Evolutionary conservation across 2,113 vertebrate genomes (phyloP).

Genomic region (Alexandromys fortis): DNA sequence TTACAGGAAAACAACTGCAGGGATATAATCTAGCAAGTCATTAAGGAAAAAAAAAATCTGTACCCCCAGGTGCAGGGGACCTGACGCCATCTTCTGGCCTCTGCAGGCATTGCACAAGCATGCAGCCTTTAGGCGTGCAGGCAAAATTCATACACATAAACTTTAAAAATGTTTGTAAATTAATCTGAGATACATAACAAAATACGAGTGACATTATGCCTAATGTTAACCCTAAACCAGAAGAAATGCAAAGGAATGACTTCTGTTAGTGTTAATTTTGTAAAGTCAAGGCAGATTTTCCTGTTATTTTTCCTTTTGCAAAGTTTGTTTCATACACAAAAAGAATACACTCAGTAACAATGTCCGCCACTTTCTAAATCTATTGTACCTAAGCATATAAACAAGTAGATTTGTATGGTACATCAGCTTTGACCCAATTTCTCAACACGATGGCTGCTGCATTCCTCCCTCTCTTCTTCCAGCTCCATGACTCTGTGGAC

Average conservation of each 20-base stretch:
- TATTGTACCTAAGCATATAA: not conserved
- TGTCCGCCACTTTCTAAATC: not conserved
- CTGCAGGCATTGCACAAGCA: not conserved
- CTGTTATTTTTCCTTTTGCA: not conserved
- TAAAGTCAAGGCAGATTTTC: conserved; percentile 2
- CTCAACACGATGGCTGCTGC: not conserved
- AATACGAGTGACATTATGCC: not conserved
- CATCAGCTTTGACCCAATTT: not conserved
- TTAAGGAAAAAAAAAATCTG: not conserved
- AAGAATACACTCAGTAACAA: not conserved
- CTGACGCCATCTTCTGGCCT: not conserved
- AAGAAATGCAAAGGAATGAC: conserved; percentile 1
- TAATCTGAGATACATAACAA: not conserved
- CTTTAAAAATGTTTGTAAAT: not conserved
- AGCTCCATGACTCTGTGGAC: not conserved
- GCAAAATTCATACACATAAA: not conserved
- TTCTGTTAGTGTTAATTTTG: not conserved
- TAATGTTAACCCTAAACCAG: not conserved
- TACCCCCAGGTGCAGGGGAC: not conserved
- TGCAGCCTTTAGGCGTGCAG: not conserved
- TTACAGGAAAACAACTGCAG: not conserved
- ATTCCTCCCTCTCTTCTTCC: not conserved
- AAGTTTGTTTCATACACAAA: not conserved
- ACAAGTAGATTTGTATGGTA: not conserved
- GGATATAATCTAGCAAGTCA: not conserved